These are phyloP conservation scores for Sceloporus undulatus DNA, from an alignment of 2,113 vertebrate species.

Conservation along the genomic window DNA sequence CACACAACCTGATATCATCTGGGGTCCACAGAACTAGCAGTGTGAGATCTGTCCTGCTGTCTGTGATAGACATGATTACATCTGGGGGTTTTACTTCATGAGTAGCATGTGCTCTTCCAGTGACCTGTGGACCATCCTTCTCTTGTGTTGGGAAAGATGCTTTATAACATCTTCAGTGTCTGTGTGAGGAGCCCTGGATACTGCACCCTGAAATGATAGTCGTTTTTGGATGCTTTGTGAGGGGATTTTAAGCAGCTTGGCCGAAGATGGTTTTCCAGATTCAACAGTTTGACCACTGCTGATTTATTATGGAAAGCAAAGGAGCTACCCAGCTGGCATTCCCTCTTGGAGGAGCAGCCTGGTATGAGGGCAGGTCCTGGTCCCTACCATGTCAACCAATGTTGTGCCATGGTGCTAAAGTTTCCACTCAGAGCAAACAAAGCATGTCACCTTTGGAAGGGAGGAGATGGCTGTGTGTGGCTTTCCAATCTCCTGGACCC, in stretches of 20 bases:
- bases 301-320: neutral
- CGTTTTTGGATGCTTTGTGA: neutral
- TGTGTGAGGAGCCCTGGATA: neutral
- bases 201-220: too few species aligned
- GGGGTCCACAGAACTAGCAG: neutral
- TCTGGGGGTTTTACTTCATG: neutral
- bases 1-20: neutral
- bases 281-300: neutral
- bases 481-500: conserved; percentile 54
- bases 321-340: too few species aligned
- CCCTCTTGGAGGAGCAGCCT: neutral
- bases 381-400: neutral
- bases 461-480: conserved; percentile 56
- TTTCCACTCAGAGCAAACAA: conserved; percentile 32
- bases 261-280: too few species aligned
- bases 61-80: neutral
- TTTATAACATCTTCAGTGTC: neutral
- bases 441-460: conserved; percentile 30
- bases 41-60: neutral
- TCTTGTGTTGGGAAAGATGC: neutral
- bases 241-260: neutral
- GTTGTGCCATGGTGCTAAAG: neutral
- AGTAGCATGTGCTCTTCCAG: neutral
- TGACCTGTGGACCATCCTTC: neutral
- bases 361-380: neutral